phyloP scores from a whole-genome alignment of 2,113 vertebrate species.

The Peromyscus polionotus region DNA sequence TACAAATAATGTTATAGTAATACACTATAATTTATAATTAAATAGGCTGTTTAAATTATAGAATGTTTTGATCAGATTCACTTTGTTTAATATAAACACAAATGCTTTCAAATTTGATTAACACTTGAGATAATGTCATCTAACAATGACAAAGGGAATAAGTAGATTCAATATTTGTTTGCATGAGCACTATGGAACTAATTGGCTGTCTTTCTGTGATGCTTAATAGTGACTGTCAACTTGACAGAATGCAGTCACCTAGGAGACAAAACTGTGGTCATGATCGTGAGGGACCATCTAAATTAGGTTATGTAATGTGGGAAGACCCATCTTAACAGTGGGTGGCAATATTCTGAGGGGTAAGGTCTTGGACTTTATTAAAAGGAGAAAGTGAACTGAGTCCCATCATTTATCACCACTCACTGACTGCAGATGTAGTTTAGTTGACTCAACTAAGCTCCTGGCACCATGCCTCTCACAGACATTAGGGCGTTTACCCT shows the following conservation, averaged over 20 bases:
- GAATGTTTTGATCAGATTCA: background rate
- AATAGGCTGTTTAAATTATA: background rate
- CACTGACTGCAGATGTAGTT: too few relatives aligned
- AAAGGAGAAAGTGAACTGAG: too few relatives aligned
- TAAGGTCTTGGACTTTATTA: background rate
- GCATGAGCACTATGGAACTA: background rate
- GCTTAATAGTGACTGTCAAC: background rate
- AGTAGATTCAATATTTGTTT: constrained; percentile 8
- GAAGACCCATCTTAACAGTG: background rate
- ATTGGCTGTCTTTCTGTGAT: background rate
- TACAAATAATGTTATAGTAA: background rate
- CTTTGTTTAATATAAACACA: background rate
- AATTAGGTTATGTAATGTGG: too few relatives aligned
- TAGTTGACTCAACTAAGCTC: background rate
- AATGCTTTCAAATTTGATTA: background rate
- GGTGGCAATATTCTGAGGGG: too few relatives aligned
- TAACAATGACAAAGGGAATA: background rate
- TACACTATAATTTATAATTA: background rate
- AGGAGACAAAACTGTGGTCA: background rate
- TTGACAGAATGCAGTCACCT: background rate
- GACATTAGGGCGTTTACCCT: too few relatives aligned
- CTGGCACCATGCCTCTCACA: background rate
- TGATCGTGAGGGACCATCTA: too few relatives aligned
- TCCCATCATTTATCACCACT: background rate
- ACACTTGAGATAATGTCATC: background rate